phyloP scores from a whole-genome alignment of 2,797 vertebrate genomes.

The Sebastes nivosus region DNA sequence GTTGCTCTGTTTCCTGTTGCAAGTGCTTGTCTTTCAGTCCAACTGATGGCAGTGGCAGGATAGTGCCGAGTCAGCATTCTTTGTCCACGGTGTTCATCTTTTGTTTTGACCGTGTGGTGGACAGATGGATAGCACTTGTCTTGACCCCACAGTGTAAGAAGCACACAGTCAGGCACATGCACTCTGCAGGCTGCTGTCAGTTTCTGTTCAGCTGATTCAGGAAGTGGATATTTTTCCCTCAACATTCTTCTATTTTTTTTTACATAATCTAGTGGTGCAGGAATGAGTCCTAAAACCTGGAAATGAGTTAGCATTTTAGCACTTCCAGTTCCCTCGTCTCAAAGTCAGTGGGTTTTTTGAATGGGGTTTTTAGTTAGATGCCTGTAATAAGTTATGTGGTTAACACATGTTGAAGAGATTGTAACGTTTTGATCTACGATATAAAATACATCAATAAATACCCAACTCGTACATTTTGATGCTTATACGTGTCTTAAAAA shows the following conservation, averaged over 20 bases:
- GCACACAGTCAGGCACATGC: neutral
- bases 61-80: conserved; percentile 71
- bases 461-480: too few relatives aligned
- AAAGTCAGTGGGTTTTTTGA: too few relatives aligned
- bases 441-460: too few relatives aligned
- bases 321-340: too few relatives aligned
- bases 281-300: too few relatives aligned
- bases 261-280: neutral
- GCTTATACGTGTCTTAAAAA: too few relatives aligned
- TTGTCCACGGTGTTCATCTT: conserved; percentile 43
- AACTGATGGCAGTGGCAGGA: conserved; percentile 35
- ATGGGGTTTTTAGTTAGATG: too few relatives aligned
- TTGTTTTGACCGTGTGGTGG: conserved; percentile 32
- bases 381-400: too few relatives aligned
- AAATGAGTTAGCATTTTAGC: too few relatives aligned
- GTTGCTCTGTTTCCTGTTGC: conserved; percentile 77
- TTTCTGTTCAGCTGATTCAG: conserved; percentile 6
- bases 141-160: conserved; percentile 28
- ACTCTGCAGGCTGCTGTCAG: neutral
- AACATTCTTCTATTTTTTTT: neutral
- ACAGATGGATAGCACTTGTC: conserved; percentile 14
- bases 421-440: too few relatives aligned
- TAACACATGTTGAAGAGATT: too few relatives aligned
- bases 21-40: conserved; percentile 59
- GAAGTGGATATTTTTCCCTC: neutral